Percentiles rank a stretch among this genome's conserved stretches.
phyloP scores from a whole-genome alignment of 2,888 invertebrate species.

The Dasysyrphus albostriatus region DNA sequence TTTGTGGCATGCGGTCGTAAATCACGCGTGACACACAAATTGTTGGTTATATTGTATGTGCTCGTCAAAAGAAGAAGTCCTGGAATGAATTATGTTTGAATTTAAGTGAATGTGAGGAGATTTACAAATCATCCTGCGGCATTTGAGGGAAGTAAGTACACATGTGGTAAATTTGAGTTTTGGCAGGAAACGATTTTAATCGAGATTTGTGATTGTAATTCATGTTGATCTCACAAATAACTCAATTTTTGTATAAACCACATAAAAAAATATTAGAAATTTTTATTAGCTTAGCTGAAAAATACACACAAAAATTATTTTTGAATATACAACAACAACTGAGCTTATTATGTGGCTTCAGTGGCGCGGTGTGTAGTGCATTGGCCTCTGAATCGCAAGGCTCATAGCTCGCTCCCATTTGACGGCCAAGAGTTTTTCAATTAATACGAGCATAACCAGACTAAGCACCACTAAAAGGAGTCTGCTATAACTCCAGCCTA shows the following conservation, averaged over 20 bases:
- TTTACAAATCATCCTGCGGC: conserved; percentile 9
- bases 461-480: too few species aligned
- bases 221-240: background rate
- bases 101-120: conserved; percentile 45
- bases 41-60: conserved; percentile 27
- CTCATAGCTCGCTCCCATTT: too few species aligned
- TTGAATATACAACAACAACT: too few species aligned
- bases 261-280: background rate
- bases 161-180: background rate
- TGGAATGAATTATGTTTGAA: conserved; percentile 57
- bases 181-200: background rate
- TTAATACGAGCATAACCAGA: too few species aligned
- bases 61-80: conserved; percentile 20
- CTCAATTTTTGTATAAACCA: background rate
- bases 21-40: conserved; percentile 68
- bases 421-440: too few species aligned
- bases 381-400: too few species aligned
- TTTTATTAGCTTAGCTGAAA: background rate
- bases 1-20: conserved; percentile 60
- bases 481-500: too few species aligned
- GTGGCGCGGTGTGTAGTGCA: too few species aligned
- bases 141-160: background rate
- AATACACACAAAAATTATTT: too few species aligned
- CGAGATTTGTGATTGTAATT: background rate
- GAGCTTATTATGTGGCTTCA: too few species aligned